These are phyloP conservation scores for Paedocypris sp. DNA, from an alignment of 2,113 vertebrate genomes.

Conservation along the genomic window DNA sequence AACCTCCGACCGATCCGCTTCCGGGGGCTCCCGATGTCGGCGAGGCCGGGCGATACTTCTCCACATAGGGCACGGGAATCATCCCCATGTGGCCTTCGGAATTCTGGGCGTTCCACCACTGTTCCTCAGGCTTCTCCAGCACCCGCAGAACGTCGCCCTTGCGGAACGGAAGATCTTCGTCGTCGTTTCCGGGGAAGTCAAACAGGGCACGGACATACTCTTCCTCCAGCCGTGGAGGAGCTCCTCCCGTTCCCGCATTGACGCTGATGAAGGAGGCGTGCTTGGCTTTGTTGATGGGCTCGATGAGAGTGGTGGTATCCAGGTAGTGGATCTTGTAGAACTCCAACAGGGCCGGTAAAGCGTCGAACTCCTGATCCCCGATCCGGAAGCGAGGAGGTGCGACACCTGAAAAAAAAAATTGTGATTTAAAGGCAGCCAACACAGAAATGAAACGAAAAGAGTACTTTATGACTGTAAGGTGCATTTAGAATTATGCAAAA, in stretches of 20 bases:
- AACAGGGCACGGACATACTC: slow-evolving; percentile 92
- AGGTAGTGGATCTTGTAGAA: slow-evolving; percentile 99
- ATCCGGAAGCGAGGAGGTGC: slow-evolving; percentile 80
- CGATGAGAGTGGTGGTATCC: slow-evolving; percentile 98
- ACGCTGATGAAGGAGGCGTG: slow-evolving; percentile 60
- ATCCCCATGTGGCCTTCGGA: slow-evolving; percentile 85
- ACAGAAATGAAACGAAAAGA: too few relatives aligned
- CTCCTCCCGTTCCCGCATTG: slow-evolving; percentile 42
- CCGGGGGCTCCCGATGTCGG: slow-evolving; percentile 52
- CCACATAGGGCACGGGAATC: slow-evolving; percentile 97
- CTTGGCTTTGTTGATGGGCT: slow-evolving; percentile 84
- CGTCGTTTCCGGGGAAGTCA: slow-evolving; percentile 96
- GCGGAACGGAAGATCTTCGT: slow-evolving; percentile 96
- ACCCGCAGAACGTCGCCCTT: slow-evolving; percentile 91
- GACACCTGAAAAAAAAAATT: too few relatives aligned
- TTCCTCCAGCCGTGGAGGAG: slow-evolving; percentile 79
- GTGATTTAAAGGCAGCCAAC: too few relatives aligned
- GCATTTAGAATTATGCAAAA: too few relatives aligned
- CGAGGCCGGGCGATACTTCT: slow-evolving; percentile 87
- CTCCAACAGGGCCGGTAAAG: slow-evolving; percentile 87
- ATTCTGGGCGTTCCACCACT: slow-evolving; percentile 98
- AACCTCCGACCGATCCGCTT: slow-evolving; percentile 13
- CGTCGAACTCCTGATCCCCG: slow-evolving; percentile 97
- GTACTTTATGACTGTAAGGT: too few relatives aligned
- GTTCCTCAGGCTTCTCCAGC: slow-evolving; percentile 96